Evolutionary conservation across 2,888 invertebrate genomes (phyloP), one percentile per base, ranked within the genome.

Genomic region (Brachypalpus laphriformis): DNA sequence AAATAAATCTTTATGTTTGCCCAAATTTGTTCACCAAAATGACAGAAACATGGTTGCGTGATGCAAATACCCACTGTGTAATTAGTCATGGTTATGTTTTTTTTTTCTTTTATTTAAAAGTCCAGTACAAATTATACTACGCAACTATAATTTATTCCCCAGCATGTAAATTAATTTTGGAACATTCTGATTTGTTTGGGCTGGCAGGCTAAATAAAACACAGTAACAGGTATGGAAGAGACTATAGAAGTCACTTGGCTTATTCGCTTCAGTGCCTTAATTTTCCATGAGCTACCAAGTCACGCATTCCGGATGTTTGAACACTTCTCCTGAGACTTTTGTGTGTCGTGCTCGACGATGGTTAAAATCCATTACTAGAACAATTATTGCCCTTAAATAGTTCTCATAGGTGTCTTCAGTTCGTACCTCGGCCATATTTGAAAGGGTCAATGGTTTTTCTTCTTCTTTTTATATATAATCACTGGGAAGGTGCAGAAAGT

Each of bases 231-330:
- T 31, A 42, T 34, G 31, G 9, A n/a, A 22, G 14, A 68, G 11
- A 25, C 11, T 40, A 28, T 20, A 2, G 1, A n/a, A 49, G 56
- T 20, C 18, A 42, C 16, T 34, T 3, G n/a, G 40, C 9, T 59
- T 37, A 8, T 59, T 57, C 66, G 74, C 14, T 66, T 78, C 47
- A 42, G 61, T 78, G 68, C 16, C 47, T 83, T 78, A 63, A 83
- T 78, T 83, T 45, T 63, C 61, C 45, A 56, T 63, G 72, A 68
- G 72, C 28, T 66, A 40, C 45, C 54, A 34, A 78, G 78, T 83
- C 83, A 83, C 83, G 78, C 78, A 68, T 72, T 83, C 74, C 83
- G 74, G 83, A 83, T 78, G 70, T 75, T 22, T 37, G 45, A 61
- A 20, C 54, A 74, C 59, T 54, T 49, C 22, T 34, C 40, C 61